A percentile compares a stretch with the other conserved stretches of the same genome.
Conservation (phyloP, 2,797 vertebrate genomes). For the Percopsis omiscomaycus region DNA sequence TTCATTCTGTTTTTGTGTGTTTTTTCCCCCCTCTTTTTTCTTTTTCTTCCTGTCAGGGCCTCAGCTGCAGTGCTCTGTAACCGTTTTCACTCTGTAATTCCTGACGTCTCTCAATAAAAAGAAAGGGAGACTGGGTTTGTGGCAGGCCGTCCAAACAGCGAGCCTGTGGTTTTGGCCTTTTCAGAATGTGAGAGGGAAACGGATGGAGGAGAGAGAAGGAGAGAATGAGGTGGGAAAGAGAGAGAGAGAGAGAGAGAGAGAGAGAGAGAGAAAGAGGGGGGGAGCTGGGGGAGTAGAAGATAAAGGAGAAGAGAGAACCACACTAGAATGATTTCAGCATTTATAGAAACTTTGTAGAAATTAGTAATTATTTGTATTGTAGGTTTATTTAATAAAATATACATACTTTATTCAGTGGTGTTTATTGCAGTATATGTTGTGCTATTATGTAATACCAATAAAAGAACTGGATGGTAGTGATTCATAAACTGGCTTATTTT, state of each 20-base stretch:
- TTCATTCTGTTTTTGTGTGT: background rate
- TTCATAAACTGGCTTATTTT: too few species aligned
- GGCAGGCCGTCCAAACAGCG: conserved; percentile 40
- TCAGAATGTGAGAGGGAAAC: conserved; percentile 27
- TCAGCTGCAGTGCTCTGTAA: conserved; percentile 28
- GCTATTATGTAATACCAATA: too few species aligned
- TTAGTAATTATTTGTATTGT: too few species aligned
- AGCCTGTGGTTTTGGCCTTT: conserved; percentile 63
- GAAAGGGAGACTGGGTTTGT: conserved; percentile 55
- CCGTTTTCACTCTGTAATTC: conserved; percentile 40
- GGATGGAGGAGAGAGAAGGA: conserved; percentile 14
- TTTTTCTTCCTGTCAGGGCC: conserved; percentile 19
- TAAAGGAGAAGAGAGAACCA: too few species aligned
- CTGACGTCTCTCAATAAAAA: conserved; percentile 48
- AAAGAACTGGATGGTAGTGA: too few species aligned
- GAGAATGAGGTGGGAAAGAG: conserved; percentile 4
- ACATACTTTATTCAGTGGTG: too few species aligned
- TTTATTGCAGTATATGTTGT: too few species aligned
- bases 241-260: conserved; percentile 19
- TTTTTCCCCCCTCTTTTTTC: background rate
- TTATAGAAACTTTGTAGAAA: too few species aligned
- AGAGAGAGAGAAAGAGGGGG: conserved; percentile 12
- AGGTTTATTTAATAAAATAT: too few species aligned
- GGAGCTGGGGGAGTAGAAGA: too few species aligned
- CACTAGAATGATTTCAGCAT: too few species aligned